Conservation (phyloP, 2,888 invertebrate species). For the Xestoiulus laeticollis region DNA sequence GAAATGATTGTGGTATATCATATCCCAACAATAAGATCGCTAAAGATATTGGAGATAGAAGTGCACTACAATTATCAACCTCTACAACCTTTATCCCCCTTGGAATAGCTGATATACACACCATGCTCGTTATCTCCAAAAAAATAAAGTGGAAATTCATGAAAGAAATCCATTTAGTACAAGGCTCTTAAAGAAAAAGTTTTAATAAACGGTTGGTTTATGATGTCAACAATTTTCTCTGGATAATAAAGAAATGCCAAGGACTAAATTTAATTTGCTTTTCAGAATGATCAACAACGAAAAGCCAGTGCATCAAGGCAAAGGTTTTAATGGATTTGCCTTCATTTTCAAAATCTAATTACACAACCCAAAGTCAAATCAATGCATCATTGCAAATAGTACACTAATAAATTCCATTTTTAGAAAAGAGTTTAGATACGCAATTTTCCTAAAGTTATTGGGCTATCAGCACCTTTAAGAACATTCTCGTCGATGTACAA, state of each 20-base stretch:
- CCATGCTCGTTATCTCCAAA: not conserved
- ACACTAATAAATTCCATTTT: not conserved
- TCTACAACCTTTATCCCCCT: not conserved
- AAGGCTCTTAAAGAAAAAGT: not conserved
- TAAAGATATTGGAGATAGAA: not conserved
- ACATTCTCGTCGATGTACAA: not conserved
- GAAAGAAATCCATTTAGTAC: conserved; percentile 7
- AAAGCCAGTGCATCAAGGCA: not conserved
- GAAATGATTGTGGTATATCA: not conserved
- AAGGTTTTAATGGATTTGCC: not conserved
- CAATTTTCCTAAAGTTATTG: not conserved
- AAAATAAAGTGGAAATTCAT: not conserved
- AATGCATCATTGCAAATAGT: not conserved
- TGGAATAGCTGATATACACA: not conserved
- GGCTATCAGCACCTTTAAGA: not conserved
- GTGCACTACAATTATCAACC: conserved; percentile 12
- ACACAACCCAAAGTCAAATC: not conserved
- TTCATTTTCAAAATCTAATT: not conserved
- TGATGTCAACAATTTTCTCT: conserved; percentile 28
- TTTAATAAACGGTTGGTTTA: conserved; percentile 23
- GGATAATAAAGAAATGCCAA: conserved; percentile 30
- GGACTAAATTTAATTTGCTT: conserved; percentile 28
- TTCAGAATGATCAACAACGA: conserved; percentile 15
- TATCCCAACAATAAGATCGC: not conserved
- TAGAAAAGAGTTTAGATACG: not conserved